Base-by-base conservation (phyloP, 2,797 vertebrate genomes). In the Calcarius lapponicus region DNA sequence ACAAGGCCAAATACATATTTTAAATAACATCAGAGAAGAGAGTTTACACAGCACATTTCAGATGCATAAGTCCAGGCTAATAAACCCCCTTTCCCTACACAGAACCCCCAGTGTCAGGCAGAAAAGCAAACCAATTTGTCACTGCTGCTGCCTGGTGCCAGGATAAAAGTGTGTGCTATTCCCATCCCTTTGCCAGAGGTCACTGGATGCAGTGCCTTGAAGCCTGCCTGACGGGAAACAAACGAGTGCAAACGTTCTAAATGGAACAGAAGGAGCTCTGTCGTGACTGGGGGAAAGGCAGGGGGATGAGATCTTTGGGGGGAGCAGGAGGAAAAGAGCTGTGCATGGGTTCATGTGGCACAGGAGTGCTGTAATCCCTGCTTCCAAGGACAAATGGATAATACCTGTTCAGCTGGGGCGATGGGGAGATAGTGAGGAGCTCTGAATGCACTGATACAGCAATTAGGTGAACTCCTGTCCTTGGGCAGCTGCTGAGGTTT, bases 91-190 rank as follows among this genome's bases (percentile, higher is more conserved):
- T 88, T 91, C 69, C 43, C 54, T 57, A 17, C 17, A 80, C 66
- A 67, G 54, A 86, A 47, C 71, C 86, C 90, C 73, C 86, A 80
- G 93, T 82, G 75, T 87, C 96, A 96, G 87, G 91, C 93, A 96
- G 79, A 94, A 97, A 64, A 97, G 81, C 74, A 96, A 96, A 95
- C 92, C 92, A 95, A 97, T 97, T 97, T 98, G 92, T 97, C 97
- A 97, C 80, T 61, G 86, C 84, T 93, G 81, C 92, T 98, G 92
- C 92, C 83, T 96, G 62, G 93, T 96, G 90, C 91, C 87, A 94
- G 95, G 90, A 96, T 95, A 92, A 96, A 95, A 94, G 80, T 45
- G 43, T 58, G 75, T 58, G 79, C 47, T 69, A 51, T 94, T 97
- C 97, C 56, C 69, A 71, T 92, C 91, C 85, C 80, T 72, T 95